These are phyloP conservation scores for Fukomys damarensis DNA, from an alignment of 2,113 vertebrate species.

Conservation along the genomic window DNA sequence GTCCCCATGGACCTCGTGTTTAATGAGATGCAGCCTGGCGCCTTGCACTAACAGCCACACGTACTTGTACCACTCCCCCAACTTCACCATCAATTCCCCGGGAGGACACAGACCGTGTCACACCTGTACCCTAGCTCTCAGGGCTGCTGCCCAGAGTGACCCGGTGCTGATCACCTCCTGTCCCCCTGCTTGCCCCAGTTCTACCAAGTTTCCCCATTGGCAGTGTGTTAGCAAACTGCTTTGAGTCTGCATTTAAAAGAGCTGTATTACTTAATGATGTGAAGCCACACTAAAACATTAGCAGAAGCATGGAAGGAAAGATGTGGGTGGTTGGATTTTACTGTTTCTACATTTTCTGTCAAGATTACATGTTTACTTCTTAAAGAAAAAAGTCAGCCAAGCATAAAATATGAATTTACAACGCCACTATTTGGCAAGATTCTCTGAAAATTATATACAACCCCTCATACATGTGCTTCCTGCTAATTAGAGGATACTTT, in stretches of 20 bases:
- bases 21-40: not conserved
- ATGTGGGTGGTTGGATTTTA: conserved; percentile 40
- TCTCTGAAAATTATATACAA: conserved; percentile 54
- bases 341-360: conserved; percentile 57
- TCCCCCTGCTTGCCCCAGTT: not conserved
- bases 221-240: not conserved
- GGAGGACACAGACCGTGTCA: not conserved
- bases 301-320: conserved; percentile 38
- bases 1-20: not conserved
- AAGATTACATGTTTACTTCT: conserved; percentile 69
- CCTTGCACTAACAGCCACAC: not conserved
- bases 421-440: conserved; percentile 26
- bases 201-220: not conserved
- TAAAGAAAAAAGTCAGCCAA: conserved; percentile 67
- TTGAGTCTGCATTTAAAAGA: not conserved
- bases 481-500: conserved; percentile 65
- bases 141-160: not conserved
- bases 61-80: not conserved
- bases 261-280: not conserved
- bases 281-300: conserved; percentile 37
- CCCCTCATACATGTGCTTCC: conserved; percentile 36
- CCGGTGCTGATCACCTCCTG: not conserved
- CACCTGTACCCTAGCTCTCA: not conserved
- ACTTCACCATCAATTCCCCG: not conserved
- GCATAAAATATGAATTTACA: conserved; percentile 62